Base-by-base conservation (phyloP, 2,888 invertebrate genomes). In the Sarcophaga subvicina region DNA sequence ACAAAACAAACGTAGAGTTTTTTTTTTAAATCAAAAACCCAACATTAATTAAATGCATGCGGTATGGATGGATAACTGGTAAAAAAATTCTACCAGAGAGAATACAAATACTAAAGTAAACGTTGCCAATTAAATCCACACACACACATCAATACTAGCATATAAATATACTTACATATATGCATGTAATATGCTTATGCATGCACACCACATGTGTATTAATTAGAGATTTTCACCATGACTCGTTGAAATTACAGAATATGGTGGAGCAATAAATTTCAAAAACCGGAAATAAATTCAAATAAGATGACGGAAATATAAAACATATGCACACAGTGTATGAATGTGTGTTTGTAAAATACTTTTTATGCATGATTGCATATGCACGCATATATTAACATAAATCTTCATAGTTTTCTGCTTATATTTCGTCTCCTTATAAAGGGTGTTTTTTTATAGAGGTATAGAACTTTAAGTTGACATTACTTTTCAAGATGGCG, bases 11-110 rank as follows among this genome's bases (percentile, higher is more conserved):
- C 37, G 37, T 37, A 37, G 6, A 10, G 10, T 37, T 37, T 37
- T 37, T n/a, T n/a, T 37, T 37, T 37, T 2, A 37, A 37, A 2
- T 10, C 2, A 49, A 6, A 47, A 80, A 66, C 60, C 49, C 63
- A 76, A 71, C 70, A 77, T 77, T 64, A 77, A 82, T 71, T 82
- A 77, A 70, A 71, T 47, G 60, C 27, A 60, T 64, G 59, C 8
- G 64, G 47, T 64, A 20, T n/a, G 37, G 8, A 37, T 4, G 27
- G 17, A 27, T n/a, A 77, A 27, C n/a, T 72, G 12, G 4, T 20
- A 49, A 67, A 62, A 20, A 62, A 20, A 4, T 0, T 45, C 49
- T 63, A 17, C 17, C 20, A 47, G 6, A 54, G 14, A 3, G 17
- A n/a, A 69, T 49, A 17, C 49, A 25, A 22, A 22, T 6, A 69